Base-by-base conservation (phyloP, 2,888 invertebrate genomes). In the Pollenia amentaria region DNA sequence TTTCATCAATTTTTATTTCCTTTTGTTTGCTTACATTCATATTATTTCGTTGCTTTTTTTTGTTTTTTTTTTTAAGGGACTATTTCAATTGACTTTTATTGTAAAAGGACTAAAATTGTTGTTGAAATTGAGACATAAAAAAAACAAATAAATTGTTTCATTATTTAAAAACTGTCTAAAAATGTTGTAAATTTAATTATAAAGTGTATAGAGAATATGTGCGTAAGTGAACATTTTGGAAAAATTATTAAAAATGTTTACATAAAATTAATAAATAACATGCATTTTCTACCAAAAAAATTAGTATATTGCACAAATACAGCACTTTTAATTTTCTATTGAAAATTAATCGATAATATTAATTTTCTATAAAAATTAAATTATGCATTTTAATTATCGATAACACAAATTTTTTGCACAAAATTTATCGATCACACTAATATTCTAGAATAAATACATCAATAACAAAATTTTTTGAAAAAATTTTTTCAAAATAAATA, bases 1-100 rank as follows among this genome's bases (percentile, higher is more conserved):
- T 72, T 69, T 67, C 62, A 79, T 79, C 79, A 79, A 75, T 55
- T 79, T 79, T 46, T 69, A 62, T 73, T 75, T 42, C 42, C 8
- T 29, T 40, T 44, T 60, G 18, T 72, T 64, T 38, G 44, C 44
- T 70, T 76, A 42, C 10, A n/a, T 72, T 69, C 57, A 16, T 72
- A n/a, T 44, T 2, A n/a, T 18, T 10, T 65, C 18, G 6, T 62
- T 60, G 46, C 38, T 11, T 55, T 7, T 75, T 29, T 62, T 29
- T 81, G 29, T 53, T 48, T 29, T 64, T 48, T 12, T 69, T 29
- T 65, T 57, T 12, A 60, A 16, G 7, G 0, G n/a, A 53, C 42
- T 48, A 55, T 48, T 78, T 69, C 40, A 69, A 60, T 69, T 60
- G 40, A 46, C 57, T 60, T 69, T 29, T 38, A 44, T 21, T 18